Evolutionary conservation across 2,888 invertebrate genomes (phyloP).

Genomic region (Cancer borealis): DNA sequence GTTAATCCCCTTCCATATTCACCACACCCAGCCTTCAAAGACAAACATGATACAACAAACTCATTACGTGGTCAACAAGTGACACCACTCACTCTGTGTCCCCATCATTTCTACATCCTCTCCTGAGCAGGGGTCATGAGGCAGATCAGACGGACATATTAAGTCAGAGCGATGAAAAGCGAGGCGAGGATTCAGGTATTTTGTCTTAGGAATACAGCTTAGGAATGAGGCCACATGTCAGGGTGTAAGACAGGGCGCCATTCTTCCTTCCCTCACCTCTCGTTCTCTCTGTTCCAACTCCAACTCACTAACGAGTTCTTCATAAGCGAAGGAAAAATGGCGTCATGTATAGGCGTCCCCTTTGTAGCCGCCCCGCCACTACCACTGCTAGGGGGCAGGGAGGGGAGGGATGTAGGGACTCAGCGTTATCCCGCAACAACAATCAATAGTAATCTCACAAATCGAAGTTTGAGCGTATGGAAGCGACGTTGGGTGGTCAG

Average conservation of each 20-base stretch:
- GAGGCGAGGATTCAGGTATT: background rate
- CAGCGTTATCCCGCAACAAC: background rate
- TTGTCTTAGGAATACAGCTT: background rate
- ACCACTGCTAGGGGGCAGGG: background rate
- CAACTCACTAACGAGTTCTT: background rate
- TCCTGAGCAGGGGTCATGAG: background rate
- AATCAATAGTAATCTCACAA: slow-evolving; percentile 18
- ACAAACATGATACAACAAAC: background rate
- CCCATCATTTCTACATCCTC: background rate
- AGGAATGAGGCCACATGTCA: background rate
- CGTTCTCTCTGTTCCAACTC: background rate
- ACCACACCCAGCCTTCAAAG: background rate
- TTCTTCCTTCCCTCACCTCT: background rate
- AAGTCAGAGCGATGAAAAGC: background rate
- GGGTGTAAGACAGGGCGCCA: background rate
- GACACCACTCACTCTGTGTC: background rate
- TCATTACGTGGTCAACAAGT: background rate
- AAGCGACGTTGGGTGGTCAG: slow-evolving; percentile 38
- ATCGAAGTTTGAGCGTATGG: slow-evolving; percentile 3
- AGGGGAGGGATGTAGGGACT: background rate
- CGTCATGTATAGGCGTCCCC: background rate
- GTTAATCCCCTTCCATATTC: background rate
- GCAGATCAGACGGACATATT: background rate
- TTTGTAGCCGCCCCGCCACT: background rate
- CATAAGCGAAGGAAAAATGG: background rate